phyloP scores from a whole-genome alignment of 1,140 invertebrate genomes.

The Maconellicoccus hirsutus region DNA sequence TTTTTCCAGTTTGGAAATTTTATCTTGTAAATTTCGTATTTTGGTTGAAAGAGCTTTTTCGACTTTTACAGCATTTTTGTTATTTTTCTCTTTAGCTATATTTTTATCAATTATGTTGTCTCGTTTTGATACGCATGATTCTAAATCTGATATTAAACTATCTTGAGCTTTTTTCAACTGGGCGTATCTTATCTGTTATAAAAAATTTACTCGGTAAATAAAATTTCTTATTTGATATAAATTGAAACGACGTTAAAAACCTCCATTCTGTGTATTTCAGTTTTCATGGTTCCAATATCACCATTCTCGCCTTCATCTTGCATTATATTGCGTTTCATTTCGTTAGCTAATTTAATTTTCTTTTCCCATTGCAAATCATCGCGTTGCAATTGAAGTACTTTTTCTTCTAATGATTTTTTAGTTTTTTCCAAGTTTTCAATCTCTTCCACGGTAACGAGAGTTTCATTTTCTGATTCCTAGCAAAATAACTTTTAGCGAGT shows the following conservation, averaged over 20 bases:
- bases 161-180: conserved; percentile 60
- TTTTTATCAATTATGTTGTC: conserved; percentile 50
- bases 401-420: neutral
- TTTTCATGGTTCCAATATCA: conserved; percentile 59
- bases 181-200: conserved; percentile 42
- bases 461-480: neutral
- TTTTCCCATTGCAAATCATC: conserved; percentile 66
- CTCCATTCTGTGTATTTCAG: conserved; percentile 72
- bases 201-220: neutral
- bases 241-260: conserved; percentile 33
- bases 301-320: conserved; percentile 49
- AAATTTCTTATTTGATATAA: too few species aligned
- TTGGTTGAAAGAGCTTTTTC: neutral
- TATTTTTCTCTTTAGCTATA: conserved; percentile 38
- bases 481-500: neutral
- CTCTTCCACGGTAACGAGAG: neutral
- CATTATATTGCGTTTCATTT: conserved; percentile 52
- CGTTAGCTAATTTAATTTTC: conserved; percentile 55
- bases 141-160: conserved; percentile 60
- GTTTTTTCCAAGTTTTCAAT: neutral
- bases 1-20: neutral
- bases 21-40: neutral
- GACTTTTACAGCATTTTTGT: neutral
- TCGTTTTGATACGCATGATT: conserved; percentile 55
- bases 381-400: conserved; percentile 37